Conservation (phyloP, 2,797 vertebrate genomes). For the Pempheris klunzingeri region DNA sequence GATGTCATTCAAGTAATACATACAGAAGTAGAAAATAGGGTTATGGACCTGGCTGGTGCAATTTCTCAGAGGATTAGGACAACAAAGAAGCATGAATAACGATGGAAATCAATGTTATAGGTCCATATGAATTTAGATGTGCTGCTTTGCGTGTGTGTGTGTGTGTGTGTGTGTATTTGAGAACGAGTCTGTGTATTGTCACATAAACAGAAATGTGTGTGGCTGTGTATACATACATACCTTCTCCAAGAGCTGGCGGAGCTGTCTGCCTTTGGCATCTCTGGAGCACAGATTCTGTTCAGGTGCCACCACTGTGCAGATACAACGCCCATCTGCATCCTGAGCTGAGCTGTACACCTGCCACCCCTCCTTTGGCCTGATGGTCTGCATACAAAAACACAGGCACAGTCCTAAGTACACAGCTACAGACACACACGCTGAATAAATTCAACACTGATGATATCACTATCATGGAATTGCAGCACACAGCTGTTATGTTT, state of each 20-base stretch:
- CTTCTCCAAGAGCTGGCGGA: slow-evolving; percentile 97
- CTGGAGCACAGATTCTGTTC: slow-evolving; percentile 97
- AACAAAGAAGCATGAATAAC: slow-evolving; percentile 57
- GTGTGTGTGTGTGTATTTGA: slow-evolving; percentile 5
- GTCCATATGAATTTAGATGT: slow-evolving; percentile 55
- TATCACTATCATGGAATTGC: slow-evolving; percentile 34
- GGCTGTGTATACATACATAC: slow-evolving; percentile 59
- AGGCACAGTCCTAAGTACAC: slow-evolving; percentile 30
- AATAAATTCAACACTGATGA: slow-evolving; percentile 23
- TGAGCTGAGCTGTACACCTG: slow-evolving; percentile 98
- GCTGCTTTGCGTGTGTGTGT: slow-evolving; percentile 29
- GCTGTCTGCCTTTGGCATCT: slow-evolving; percentile 97
- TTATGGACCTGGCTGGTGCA: slow-evolving; percentile 63
- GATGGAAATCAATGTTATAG: slow-evolving; percentile 54
- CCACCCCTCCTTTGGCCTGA: slow-evolving; percentile 97
- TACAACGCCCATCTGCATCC: slow-evolving; percentile 96
- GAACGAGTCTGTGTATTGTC: slow-evolving; percentile 20
- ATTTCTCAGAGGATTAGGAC: slow-evolving; percentile 63
- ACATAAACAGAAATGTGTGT: slow-evolving; percentile 16
- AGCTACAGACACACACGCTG: slow-evolving; percentile 6
- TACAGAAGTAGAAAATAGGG: slow-evolving; percentile 61
- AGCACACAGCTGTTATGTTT: slow-evolving; percentile 23
- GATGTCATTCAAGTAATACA: slow-evolving; percentile 64
- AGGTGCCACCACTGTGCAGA: slow-evolving; percentile 98
- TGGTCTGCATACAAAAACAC: slow-evolving; percentile 86